Conservation (phyloP, 2,113 vertebrate genomes). For the Phodopus roborovskii region DNA sequence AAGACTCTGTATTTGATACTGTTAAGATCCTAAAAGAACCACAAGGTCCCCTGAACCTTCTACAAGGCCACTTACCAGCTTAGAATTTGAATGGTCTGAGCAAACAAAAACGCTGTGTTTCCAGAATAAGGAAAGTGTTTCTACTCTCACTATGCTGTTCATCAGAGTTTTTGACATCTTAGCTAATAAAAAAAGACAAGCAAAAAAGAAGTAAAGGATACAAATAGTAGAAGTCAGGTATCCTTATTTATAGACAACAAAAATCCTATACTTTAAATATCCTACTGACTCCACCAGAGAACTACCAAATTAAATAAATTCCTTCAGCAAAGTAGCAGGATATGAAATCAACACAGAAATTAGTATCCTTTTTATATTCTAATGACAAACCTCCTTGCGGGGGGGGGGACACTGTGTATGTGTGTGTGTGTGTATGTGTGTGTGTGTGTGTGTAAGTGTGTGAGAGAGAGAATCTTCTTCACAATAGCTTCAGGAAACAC, state of each 20-base stretch:
- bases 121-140: neutral
- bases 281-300: neutral
- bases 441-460: no score
- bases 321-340: neutral
- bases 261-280: no score
- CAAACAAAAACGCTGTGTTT: neutral
- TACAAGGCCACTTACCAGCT: neutral
- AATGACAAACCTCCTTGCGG: no score
- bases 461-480: no score
- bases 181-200: no score
- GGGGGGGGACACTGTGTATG: no score
- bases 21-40: neutral
- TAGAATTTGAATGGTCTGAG: neutral
- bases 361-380: no score
- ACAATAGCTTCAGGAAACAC: no score
- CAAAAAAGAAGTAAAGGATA: neutral
- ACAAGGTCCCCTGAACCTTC: neutral
- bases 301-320: neutral
- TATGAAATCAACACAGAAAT: neutral
- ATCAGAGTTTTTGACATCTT: no score
- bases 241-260: neutral
- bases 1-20: neutral
- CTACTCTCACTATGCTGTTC: neutral
- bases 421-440: no score
- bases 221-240: neutral